phyloP scores from a whole-genome alignment of 2,797 vertebrate genomes.

The Buphagus erythrorhynchus region DNA sequence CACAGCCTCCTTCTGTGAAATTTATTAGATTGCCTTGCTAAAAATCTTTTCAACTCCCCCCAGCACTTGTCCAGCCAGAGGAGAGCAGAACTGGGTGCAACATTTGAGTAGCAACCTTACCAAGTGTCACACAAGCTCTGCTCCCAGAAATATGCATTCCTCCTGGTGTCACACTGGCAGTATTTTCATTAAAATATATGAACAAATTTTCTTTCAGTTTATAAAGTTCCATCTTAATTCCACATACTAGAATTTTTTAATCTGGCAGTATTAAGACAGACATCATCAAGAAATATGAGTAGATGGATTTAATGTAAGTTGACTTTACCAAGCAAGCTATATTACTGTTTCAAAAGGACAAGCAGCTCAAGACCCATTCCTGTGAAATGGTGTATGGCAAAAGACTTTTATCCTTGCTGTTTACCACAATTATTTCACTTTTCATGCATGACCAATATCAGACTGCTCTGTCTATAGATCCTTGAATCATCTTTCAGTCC shows the following conservation, averaged over 20 bases:
- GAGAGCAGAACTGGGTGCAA: background rate
- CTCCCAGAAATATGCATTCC: background rate
- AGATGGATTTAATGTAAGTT: background rate
- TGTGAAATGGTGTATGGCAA: background rate
- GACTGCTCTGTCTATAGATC: background rate
- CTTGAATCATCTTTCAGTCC: background rate
- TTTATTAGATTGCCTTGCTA: background rate
- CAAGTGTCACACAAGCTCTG: fast-evolving
- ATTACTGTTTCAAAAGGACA: background rate
- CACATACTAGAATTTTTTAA: background rate
- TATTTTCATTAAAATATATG: background rate
- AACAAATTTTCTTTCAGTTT: background rate
- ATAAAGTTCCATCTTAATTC: background rate
- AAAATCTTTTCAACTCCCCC: background rate
- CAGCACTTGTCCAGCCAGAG: background rate
- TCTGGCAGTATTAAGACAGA: background rate
- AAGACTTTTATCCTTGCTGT: background rate
- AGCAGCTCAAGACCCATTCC: background rate
- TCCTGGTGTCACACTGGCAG: background rate
- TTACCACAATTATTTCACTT: background rate
- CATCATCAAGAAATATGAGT: fast-evolving
- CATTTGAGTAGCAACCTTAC: background rate
- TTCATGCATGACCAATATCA: background rate
- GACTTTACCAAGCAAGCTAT: background rate
- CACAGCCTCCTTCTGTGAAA: background rate